Conservation (phyloP, 2,113 vertebrate genomes). For the Engystomops pustulosus region DNA sequence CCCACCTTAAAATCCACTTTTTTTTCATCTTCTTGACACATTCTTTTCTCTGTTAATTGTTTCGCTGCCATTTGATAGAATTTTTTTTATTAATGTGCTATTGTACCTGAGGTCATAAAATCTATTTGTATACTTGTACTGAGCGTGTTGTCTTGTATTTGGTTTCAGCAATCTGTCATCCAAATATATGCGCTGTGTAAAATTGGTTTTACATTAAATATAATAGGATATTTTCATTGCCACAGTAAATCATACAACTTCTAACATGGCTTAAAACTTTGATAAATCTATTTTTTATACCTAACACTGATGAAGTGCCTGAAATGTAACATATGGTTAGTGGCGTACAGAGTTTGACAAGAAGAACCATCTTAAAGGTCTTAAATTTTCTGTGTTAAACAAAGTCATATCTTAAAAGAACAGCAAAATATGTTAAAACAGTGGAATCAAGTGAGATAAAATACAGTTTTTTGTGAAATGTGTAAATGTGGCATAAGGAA, state of each 20-base stretch:
- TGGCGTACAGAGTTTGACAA: slow-evolving; percentile 62
- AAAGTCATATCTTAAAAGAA: slow-evolving; percentile 65
- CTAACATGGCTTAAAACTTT: not conserved
- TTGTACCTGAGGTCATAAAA: not conserved
- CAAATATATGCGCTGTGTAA: slow-evolving; percentile 7
- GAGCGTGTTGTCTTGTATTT: not conserved
- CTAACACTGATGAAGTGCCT: not conserved
- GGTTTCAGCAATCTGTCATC: slow-evolving; percentile 8
- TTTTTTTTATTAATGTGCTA: not conserved
- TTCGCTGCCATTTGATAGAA: not conserved
- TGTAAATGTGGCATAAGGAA: slow-evolving; percentile 15
- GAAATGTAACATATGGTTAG: slow-evolving; percentile 44
- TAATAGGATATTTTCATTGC: slow-evolving; percentile 30
- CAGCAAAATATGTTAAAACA: slow-evolving; percentile 59
- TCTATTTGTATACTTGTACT: not conserved
- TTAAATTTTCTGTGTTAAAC: slow-evolving; percentile 8
- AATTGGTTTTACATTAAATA: slow-evolving; percentile 16
- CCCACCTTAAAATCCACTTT: not conserved
- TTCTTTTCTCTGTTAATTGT: not conserved
- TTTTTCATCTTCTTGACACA: no score
- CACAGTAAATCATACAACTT: slow-evolving; percentile 13
- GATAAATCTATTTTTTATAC: slow-evolving; percentile 20
- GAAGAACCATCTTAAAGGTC: slow-evolving; percentile 34
- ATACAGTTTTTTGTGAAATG: slow-evolving; percentile 62
- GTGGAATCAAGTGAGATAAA: slow-evolving; percentile 62